These are phyloP conservation scores for Acronicta leporina DNA, from an alignment of 2,888 invertebrate genomes.

Conservation along the genomic window DNA sequence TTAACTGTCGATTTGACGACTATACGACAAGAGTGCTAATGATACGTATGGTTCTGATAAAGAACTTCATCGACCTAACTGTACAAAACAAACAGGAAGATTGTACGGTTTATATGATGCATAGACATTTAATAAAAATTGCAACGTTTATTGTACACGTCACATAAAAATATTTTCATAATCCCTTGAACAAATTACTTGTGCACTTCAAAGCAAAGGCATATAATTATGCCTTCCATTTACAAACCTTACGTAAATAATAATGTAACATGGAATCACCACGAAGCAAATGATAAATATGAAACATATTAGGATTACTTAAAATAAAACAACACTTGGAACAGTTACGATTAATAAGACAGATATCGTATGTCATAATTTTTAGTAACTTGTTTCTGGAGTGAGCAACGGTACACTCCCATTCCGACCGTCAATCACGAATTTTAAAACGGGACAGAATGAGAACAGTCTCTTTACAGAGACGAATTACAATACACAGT, in stretches of 20 bases:
- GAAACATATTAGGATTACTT: conserved; percentile 16
- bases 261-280: conserved; percentile 25
- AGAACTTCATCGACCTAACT: background rate
- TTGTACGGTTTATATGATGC: background rate
- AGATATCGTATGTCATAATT: conserved; percentile 20
- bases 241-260: conserved; percentile 17
- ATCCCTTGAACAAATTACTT: background rate
- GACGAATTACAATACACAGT: conserved; percentile 15
- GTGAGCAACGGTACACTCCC: conserved; percentile 42
- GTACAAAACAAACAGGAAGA: conserved; percentile 32
- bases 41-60: conserved; percentile 3
- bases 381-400: conserved; percentile 18
- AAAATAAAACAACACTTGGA: conserved; percentile 17
- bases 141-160: conserved; percentile 4
- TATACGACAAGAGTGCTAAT: conserved; percentile 23
- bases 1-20: conserved; percentile 33
- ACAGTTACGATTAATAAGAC: conserved; percentile 10
- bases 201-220: conserved; percentile 16
- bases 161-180: conserved; percentile 14
- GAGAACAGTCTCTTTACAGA: conserved; percentile 34
- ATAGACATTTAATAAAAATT: background rate
- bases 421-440: conserved; percentile 48
- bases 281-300: conserved; percentile 21
- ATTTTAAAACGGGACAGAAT: conserved; percentile 49
- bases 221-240: conserved; percentile 23